Base-by-base conservation (phyloP, 2,113 vertebrate genomes). In the Tetrao urogallus region DNA sequence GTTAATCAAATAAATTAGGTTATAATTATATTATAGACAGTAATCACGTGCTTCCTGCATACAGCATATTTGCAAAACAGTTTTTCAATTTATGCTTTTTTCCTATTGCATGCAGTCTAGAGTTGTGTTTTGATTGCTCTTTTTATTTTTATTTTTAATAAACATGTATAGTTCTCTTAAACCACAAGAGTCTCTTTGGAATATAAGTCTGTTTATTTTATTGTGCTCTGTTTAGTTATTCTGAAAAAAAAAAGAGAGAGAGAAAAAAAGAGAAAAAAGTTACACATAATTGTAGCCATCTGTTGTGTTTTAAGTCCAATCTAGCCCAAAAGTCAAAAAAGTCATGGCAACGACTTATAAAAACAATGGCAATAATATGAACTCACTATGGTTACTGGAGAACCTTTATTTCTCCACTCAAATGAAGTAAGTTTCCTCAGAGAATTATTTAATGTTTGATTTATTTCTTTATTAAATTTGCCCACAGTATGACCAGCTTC, bases 291-390 rank as follows among this genome's bases (percentile, higher is more conserved):
- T 84, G 25, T 96, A 97, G 96, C 97, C 97, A 98, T 97, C 97
- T 98, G 98, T 97, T 98, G 95, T 97, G 92, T 97, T 97, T 97
- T 97, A 97, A 97, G 94, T 97, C 90, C 90, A 97, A 96, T 96
- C 80, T 97, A 97, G 94, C 95, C 94, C 95, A 74, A 97, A 97
- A 98, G 95, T 97, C 91, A 97, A 96, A 96, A 97, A 97, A 97
- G 96, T 97, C 96, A 96, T 97, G 93, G 97, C 95, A 97, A 97
- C 97, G 96, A 97, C 94, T 97, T 97, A 95, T 89, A 95, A 97
- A 98, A 98, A 98, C 96, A 98, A 98, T 89, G 93, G 89, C 86
- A 97, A 95, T 97, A 97, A 97, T 97, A 97, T 91, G 96, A 97
- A 92, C 95, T 98, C 97, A 93, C 97, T 97, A 97, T 98, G 97